Conservation (phyloP, 1,140 invertebrate genomes). For the Drosophila prosaltans region DNA sequence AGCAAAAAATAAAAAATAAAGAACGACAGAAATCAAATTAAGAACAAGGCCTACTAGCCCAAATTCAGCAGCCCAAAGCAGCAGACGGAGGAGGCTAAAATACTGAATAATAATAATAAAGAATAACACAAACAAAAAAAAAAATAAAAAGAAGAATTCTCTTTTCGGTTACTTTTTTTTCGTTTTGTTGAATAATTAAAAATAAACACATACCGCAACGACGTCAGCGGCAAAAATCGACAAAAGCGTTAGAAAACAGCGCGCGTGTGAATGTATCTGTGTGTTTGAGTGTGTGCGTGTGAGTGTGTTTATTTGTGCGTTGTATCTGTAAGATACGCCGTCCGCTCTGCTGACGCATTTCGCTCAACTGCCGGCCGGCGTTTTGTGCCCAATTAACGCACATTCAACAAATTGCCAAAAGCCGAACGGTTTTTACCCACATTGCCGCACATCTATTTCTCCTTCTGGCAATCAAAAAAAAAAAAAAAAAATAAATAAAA, state of each 20-base stretch:
- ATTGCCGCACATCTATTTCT: not conserved
- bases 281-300: constrained; percentile 26
- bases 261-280: constrained; percentile 26
- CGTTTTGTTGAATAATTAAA: constrained; percentile 74
- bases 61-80: constrained; percentile 52
- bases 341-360: constrained; percentile 60
- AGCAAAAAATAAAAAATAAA: not conserved
- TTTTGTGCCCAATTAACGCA: constrained; percentile 82
- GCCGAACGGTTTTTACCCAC: constrained; percentile 3
- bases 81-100: constrained; percentile 35
- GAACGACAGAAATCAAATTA: constrained; percentile 58
- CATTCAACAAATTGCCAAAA: constrained; percentile 58
- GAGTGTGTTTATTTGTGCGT: constrained; percentile 32
- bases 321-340: constrained; percentile 75
- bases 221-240: constrained; percentile 45
- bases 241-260: constrained; percentile 19
- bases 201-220: constrained; percentile 67
- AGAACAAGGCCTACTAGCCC: constrained; percentile 77
- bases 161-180: not conserved
- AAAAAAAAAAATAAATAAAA: not conserved
- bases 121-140: constrained; percentile 29
- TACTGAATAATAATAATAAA: constrained; percentile 12
- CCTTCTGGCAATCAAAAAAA: constrained; percentile 1
- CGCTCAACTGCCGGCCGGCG: constrained; percentile 73
- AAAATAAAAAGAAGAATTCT: constrained; percentile 23